A percentile compares a stretch with the other conserved stretches of the same genome.
Evolutionary conservation across 1,140 invertebrate species (phyloP).

Genomic region (Trachelipus rathkii): DNA sequence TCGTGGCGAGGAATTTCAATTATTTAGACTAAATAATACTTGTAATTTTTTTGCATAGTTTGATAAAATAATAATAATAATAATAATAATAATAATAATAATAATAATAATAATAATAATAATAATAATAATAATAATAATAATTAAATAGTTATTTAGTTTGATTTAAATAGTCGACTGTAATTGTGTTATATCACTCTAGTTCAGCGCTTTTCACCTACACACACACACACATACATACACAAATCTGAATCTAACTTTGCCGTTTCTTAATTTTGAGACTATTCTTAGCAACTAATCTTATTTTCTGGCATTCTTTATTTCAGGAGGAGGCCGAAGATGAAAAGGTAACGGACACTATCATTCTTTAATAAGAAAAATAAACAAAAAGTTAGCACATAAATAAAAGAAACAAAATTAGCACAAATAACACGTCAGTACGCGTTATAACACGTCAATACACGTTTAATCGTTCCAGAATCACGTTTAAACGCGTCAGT

Average conservation of each 20-base stretch:
- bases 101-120: constrained; percentile 21
- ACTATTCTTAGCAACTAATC: constrained; percentile 18
- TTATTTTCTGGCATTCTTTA: constrained; percentile 12
- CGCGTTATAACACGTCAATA: too few relatives aligned
- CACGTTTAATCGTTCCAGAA: too few relatives aligned
- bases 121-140: constrained; percentile 18
- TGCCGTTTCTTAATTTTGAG: background rate
- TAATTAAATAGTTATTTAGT: background rate
- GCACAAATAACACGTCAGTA: too few relatives aligned
- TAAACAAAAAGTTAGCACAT: too few relatives aligned
- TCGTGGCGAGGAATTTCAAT: too few relatives aligned
- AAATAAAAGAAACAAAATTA: too few relatives aligned
- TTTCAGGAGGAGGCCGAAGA: constrained; percentile 34
- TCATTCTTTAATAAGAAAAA: constrained; percentile 17
- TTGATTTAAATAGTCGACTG: background rate
- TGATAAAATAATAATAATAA: too few relatives aligned
- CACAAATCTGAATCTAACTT: constrained; percentile 5
- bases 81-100: background rate
- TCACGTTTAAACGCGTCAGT: too few relatives aligned
- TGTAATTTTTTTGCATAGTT: too few relatives aligned
- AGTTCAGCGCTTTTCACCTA: constrained; percentile 17
- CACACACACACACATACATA: constrained; percentile 30
- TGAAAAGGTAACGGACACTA: constrained; percentile 30
- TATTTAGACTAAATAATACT: too few relatives aligned
- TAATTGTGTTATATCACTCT: constrained; percentile 1